Evolutionary conservation across 35 echinoderm and acorn worm species (phyloP), one percentile per base, ranked within the genome.

Genomic region (Amphiura filiformis): DNA sequence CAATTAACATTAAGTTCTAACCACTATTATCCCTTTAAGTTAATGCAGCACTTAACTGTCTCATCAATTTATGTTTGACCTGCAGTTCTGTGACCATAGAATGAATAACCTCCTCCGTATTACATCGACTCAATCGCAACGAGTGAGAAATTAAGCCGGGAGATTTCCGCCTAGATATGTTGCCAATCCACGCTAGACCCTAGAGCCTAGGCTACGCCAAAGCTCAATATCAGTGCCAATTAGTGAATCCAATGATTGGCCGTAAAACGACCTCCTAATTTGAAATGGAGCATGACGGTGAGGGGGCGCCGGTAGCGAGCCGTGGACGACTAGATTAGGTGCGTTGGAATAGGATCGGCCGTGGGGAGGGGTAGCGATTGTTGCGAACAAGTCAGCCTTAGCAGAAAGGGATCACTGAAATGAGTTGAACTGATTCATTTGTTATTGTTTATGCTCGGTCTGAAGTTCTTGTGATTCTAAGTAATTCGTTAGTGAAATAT

Each of bases 81-180:
- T 23, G 7, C 26, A 70, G 26, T 70, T 70, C 61, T 70, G 61
- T 70, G 61, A 70, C 61, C 61, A 70, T 13, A 3, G 61, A 70
- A 70, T 70, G 61, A 70, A 70, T 70, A 70, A 70, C 61, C 61
- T 70, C 61, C 61, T 15, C 61, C 26, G 9, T 2, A 13, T 26
- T n/a, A n/a, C 61, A 23, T 70, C 7, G 61, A 70, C 61, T 70
- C 61, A 70, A 70, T 11, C 61, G 61, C 61, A 70, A 70, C 61
- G 61, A 70, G 61, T 70, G 61, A 70, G 61, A 70, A 70, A 70
- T 70, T 70, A 70, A 70, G 61, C 61, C 61, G 61, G 28, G 61
- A 70, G 61, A 70, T 70, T 26, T 70, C 61, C 61, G 61, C 7
- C 17, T 70, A 70, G 61, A 70, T 70, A 70, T 26, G 17, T 70